Evolutionary conservation across 2,797 vertebrate genomes (phyloP).

Genomic region (Amblyraja radiata): DNA sequence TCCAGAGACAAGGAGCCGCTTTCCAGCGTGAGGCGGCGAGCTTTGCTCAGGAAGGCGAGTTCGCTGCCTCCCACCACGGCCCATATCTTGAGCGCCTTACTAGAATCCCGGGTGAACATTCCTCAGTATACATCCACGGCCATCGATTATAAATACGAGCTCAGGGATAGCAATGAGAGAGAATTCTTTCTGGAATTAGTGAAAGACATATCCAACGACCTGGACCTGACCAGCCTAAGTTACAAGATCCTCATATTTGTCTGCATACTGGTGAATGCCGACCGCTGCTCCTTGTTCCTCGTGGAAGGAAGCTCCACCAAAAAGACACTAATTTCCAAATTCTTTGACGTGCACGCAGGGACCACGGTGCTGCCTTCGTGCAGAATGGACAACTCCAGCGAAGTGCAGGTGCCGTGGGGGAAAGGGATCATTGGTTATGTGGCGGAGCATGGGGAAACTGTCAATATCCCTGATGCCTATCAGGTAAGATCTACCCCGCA

Average conservation of each 20-base stretch:
- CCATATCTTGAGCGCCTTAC: constrained; percentile 89
- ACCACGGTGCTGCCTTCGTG: constrained; percentile 84
- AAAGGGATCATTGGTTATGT: constrained; percentile 97
- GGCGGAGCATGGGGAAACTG: constrained; percentile 89
- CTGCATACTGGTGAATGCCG: constrained; percentile 95
- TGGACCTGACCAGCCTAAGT: constrained; percentile 90
- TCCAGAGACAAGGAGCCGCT: constrained; percentile 84
- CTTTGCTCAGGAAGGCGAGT: constrained; percentile 89
- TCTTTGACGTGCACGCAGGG: constrained; percentile 93
- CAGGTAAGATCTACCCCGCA: constrained; percentile 67
- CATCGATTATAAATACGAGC: constrained; percentile 91
- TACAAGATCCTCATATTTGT: constrained; percentile 96
- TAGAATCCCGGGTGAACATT: constrained; percentile 92
- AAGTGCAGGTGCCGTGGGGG: constrained; percentile 97
- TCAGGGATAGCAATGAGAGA: constrained; percentile 85
- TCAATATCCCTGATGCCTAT: constrained; percentile 94
- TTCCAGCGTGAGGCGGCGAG: constrained; percentile 84
- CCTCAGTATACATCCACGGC: constrained; percentile 92
- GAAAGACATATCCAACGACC: constrained; percentile 95
- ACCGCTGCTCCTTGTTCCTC: constrained; percentile 87
- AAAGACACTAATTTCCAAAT: constrained; percentile 91
- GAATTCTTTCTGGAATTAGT: constrained; percentile 97
- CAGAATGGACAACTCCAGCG: constrained; percentile 73
- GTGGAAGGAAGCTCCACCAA: constrained; percentile 86
- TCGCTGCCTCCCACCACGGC: constrained; percentile 90